Base-by-base conservation (phyloP, 2,797 vertebrate genomes). In the Dendrocincla fuliginosa region DNA sequence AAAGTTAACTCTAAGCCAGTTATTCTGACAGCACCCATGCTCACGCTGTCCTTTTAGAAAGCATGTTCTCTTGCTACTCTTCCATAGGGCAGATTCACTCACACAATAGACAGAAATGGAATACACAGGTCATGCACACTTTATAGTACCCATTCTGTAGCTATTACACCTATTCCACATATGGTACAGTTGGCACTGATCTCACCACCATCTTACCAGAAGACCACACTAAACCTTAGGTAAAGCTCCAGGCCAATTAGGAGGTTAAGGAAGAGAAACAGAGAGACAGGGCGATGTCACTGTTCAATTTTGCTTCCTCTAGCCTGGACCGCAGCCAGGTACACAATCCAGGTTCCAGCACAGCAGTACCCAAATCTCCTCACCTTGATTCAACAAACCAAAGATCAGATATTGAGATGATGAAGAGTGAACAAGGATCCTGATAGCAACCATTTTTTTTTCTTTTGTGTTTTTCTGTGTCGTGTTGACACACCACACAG, bases 331-430 rank as follows among this genome's bases (percentile, higher is more conserved):
- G 35, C 5, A 25, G 37, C 37, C 56, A 56, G 42, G 47, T 19
- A 49, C 1, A 1, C 2, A 2, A 44, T 87, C 33, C 1, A 0
- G 16, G 33, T 69, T 73, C 56, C 56, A 82, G 39, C 7, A 59
- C 18, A 73, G 22, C 47, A 52, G 14, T 24, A 41, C 11, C 24
- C 47, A 68, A 47, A 77, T 41, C 33, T 42, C 32, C 32, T 55
- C 16, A 5, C n/a, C 49, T 70, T 32, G 1, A 8, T 64, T 63
- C 75, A 87, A 16, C 46, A 74, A 90, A 77, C 15, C 19, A 41
- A 74, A 60, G n/a, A 52, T 59, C 33, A 69, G 24, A 56, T 42
- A 52, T 7, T 8, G 18, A 84, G 55, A 30, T 28, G 10, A 39
- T 11, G 22, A 84, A 73, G 46, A 89, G 22, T 22, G 4, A 73